Conservation (phyloP, 2,113 vertebrate species). For the Butastur rufipennis region DNA sequence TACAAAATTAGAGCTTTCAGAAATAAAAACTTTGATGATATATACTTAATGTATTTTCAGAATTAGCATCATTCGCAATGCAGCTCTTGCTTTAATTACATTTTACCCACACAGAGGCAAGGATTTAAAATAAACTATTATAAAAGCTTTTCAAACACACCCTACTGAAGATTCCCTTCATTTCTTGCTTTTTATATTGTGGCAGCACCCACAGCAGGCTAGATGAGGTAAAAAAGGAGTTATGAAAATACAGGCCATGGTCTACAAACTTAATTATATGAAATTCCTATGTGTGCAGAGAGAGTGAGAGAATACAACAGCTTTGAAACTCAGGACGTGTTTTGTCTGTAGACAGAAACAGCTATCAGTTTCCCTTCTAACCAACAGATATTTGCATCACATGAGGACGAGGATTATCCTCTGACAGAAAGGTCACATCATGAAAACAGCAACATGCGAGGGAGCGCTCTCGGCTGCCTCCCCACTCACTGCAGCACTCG, state of each 20-base stretch:
- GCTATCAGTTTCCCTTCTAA: not conserved
- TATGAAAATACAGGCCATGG: not conserved
- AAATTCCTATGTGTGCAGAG: not conserved
- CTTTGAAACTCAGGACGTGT: not conserved
- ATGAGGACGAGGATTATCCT: not conserved
- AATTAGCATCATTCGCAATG: not conserved
- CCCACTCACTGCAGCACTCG: not conserved
- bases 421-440: not conserved
- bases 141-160: slow-evolving; percentile 1
- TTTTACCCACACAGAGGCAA: not conserved
- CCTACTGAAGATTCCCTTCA: not conserved
- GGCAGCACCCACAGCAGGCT: not conserved
- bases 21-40: slow-evolving; percentile 16
- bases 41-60: not conserved
- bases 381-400: not conserved
- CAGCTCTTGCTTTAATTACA: slow-evolving; percentile 14
- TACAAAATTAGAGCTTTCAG: slow-evolving; percentile 14
- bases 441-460: not conserved
- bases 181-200: not conserved
- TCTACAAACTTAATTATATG: not conserved
- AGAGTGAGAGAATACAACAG: not conserved
- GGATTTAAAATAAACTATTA: not conserved
- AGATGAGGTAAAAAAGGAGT: not conserved
- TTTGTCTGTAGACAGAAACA: not conserved
- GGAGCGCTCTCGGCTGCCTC: fast-evolving